Conservation (phyloP, 2,797 vertebrate genomes). For the Pteropus rufus region DNA sequence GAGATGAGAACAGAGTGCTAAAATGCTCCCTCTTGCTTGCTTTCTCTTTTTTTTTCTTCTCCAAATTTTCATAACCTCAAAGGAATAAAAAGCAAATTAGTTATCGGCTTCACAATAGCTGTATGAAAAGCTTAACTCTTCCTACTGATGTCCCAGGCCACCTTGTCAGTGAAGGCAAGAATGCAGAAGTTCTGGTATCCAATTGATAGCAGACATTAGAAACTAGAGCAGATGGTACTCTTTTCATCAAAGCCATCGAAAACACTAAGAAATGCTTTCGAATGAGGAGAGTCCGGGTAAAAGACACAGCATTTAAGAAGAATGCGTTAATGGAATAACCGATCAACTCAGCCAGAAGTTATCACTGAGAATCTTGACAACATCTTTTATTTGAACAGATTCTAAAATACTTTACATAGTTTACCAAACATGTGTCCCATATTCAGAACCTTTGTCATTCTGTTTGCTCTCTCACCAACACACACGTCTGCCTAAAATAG, state of each 20-base stretch:
- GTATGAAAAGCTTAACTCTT: background rate
- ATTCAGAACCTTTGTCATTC: background rate
- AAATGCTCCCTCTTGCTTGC: background rate
- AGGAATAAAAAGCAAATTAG: background rate
- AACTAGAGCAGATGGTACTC: background rate
- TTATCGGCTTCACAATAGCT: background rate
- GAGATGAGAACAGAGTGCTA: background rate
- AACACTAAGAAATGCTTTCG: background rate
- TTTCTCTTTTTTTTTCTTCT: background rate
- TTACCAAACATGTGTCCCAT: background rate
- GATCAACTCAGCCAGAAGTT: constrained; percentile 33
- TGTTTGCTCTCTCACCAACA: background rate
- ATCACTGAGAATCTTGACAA: constrained; percentile 59
- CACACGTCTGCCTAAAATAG: background rate
- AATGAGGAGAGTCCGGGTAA: constrained; percentile 33
- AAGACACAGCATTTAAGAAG: constrained; percentile 54
- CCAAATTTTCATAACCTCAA: background rate
- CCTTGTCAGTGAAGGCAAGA: background rate
- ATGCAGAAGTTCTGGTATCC: background rate
- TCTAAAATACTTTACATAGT: constrained; percentile 42
- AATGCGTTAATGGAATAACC: constrained; percentile 37
- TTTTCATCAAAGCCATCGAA: background rate
- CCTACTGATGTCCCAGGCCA: background rate
- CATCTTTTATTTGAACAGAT: constrained; percentile 63
- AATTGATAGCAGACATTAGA: background rate